phyloP scores from a whole-genome alignment of 2,888 invertebrate species.

The Nymphalis polychloros region DNA sequence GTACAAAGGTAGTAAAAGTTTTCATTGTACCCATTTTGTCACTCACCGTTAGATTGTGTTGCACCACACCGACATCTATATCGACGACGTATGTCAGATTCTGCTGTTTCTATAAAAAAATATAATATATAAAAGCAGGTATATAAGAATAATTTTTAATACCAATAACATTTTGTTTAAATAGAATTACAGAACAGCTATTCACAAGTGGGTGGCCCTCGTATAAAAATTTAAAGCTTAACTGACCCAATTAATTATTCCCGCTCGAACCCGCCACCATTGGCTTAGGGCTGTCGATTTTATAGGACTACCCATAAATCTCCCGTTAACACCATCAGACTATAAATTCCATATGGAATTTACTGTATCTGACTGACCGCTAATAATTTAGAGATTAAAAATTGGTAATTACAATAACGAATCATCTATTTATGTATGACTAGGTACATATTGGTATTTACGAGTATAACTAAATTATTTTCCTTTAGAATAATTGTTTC shows the following conservation, averaged over 20 bases:
- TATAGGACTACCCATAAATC: constrained; percentile 37
- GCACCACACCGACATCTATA: too few species aligned
- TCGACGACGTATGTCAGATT: too few species aligned
- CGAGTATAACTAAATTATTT: too few species aligned
- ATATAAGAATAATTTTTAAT: background rate
- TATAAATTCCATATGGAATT: constrained; percentile 35
- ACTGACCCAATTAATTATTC: constrained; percentile 34
- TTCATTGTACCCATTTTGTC: too few species aligned
- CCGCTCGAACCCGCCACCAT: constrained; percentile 27
- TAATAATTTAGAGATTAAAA: constrained; percentile 17
- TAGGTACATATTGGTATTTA: too few species aligned
- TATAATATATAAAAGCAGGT: too few species aligned
- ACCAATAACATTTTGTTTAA: background rate
- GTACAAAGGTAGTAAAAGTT: too few species aligned
- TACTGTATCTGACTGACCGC: constrained; percentile 30
- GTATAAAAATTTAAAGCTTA: constrained; percentile 29
- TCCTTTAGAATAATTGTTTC: too few species aligned
- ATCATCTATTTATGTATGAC: too few species aligned
- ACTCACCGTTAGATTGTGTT: too few species aligned
- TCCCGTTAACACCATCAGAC: constrained; percentile 30
- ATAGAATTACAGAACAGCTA: background rate
- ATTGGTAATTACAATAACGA: background rate
- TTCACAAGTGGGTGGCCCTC: constrained; percentile 28
- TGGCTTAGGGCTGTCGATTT: constrained; percentile 37
- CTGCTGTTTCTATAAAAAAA: too few species aligned